phyloP scores from a whole-genome alignment of 2,888 invertebrate species.

The Cecidostiba fungosa region DNA sequence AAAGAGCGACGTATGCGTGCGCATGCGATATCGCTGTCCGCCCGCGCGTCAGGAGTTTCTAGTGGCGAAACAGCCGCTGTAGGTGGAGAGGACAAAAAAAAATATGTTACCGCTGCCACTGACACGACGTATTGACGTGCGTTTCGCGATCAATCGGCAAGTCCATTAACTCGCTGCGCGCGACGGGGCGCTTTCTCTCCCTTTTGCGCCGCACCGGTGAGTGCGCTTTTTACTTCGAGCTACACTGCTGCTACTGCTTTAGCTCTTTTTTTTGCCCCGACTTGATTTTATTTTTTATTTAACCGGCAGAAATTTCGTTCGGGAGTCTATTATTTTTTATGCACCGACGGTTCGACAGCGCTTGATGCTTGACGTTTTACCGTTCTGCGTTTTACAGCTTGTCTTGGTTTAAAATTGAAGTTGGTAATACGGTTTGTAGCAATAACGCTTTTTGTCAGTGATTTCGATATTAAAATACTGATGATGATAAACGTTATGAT shows the following conservation, averaged over 20 bases:
- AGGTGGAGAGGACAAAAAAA: slow-evolving; percentile 22
- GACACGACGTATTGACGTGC: slow-evolving; percentile 64
- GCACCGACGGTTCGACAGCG: not conserved
- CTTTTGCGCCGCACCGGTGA: not conserved
- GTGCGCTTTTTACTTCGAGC: not conserved
- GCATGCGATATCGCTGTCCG: slow-evolving; percentile 65
- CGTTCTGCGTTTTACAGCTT: not conserved
- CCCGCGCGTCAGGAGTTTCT: slow-evolving; percentile 35
- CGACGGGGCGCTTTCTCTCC: slow-evolving; percentile 41
- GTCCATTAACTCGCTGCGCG: slow-evolving; percentile 61
- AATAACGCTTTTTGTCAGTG: too few relatives aligned
- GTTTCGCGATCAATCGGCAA: slow-evolving; percentile 63
- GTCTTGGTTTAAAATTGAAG: not conserved
- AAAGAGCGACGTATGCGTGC: slow-evolving; percentile 52
- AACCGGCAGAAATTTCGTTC: not conserved
- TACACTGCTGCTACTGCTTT: not conserved
- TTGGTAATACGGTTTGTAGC: not conserved
- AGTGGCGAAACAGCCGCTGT: slow-evolving; percentile 33
- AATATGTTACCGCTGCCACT: slow-evolving; percentile 60
- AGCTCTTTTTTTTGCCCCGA: not conserved
- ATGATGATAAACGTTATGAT: too few relatives aligned
- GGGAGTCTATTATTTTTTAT: slow-evolving; percentile 40
- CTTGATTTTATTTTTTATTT: slow-evolving; percentile 34
- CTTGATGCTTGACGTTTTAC: slow-evolving; percentile 16
- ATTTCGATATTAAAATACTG: too few relatives aligned